These are phyloP conservation scores for Endomychus coccineus DNA, from an alignment of 2,888 invertebrate genomes.

Conservation along the genomic window DNA sequence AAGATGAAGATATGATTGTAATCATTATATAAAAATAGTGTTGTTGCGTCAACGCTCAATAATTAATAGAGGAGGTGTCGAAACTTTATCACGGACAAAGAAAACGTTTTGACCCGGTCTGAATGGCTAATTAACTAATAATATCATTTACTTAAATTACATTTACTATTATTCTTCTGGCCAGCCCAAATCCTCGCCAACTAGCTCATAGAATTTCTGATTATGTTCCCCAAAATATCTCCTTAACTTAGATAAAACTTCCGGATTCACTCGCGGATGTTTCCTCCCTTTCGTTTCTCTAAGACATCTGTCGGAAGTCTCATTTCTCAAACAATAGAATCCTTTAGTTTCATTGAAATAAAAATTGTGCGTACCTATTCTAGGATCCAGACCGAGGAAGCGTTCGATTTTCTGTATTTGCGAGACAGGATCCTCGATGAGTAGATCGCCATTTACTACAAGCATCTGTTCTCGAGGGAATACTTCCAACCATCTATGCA, in stretches of 20 bases:
- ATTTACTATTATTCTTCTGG: constrained; percentile 70
- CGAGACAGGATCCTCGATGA: constrained; percentile 84
- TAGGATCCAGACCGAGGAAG: constrained; percentile 68
- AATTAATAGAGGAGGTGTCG: too few relatives aligned
- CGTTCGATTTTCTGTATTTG: constrained; percentile 81
- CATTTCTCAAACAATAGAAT: constrained; percentile 85
- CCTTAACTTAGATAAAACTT: constrained; percentile 70
- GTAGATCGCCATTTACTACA: constrained; percentile 88
- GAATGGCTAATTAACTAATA: neutral
- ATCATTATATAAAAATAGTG: too few relatives aligned
- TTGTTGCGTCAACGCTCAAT: too few relatives aligned
- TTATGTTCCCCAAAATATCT: constrained; percentile 88
- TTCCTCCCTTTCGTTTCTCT: constrained; percentile 72
- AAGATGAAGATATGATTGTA: too few relatives aligned
- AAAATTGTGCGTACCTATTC: constrained; percentile 78
- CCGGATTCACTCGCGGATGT: constrained; percentile 77
- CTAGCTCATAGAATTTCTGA: constrained; percentile 83
- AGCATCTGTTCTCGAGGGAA: constrained; percentile 88
- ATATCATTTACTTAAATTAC: too few relatives aligned
- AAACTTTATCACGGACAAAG: too few relatives aligned
- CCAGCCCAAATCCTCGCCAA: constrained; percentile 92
- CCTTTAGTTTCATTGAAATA: constrained; percentile 96
- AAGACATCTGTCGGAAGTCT: constrained; percentile 78
- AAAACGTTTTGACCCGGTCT: neutral
- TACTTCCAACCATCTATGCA: constrained; percentile 83